Evolutionary conservation across 2,113 vertebrate species (phyloP).

Genomic region (Struthio camelus): DNA sequence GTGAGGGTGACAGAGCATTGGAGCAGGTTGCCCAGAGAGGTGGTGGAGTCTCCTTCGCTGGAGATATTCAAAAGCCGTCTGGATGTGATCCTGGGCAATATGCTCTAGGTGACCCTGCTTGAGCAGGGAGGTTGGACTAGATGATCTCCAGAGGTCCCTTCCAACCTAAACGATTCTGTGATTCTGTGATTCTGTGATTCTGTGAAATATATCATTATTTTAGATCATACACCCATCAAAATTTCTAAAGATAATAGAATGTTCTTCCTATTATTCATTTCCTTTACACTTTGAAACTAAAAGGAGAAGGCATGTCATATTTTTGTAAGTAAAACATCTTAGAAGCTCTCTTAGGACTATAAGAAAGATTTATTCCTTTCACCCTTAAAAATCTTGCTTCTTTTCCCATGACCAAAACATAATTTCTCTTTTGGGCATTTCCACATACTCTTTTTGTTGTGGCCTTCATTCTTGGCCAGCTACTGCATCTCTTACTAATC

Average conservation of each 20-base stretch:
- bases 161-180: background rate
- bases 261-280: background rate
- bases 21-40: no score
- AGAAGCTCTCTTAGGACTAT: background rate
- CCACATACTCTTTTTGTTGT: background rate
- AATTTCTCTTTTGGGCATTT: conserved; percentile 3
- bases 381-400: background rate
- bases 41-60: no score
- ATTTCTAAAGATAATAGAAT: background rate
- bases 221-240: background rate
- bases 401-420: background rate
- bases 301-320: background rate
- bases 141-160: background rate
- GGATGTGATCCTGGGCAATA: no score
- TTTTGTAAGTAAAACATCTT: background rate
- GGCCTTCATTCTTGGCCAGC: conserved; percentile 33
- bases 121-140: no score
- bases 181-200: background rate
- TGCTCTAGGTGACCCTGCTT: no score
- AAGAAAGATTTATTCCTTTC: conserved; percentile 1
- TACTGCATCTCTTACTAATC: conserved; percentile 11
- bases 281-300: background rate
- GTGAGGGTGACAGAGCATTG: no score
- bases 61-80: no score
- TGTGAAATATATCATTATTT: background rate